These are phyloP conservation scores for Virgularia gustaviana DNA, from an alignment of 92 coral and sea anemone species.

Conservation along the genomic window DNA sequence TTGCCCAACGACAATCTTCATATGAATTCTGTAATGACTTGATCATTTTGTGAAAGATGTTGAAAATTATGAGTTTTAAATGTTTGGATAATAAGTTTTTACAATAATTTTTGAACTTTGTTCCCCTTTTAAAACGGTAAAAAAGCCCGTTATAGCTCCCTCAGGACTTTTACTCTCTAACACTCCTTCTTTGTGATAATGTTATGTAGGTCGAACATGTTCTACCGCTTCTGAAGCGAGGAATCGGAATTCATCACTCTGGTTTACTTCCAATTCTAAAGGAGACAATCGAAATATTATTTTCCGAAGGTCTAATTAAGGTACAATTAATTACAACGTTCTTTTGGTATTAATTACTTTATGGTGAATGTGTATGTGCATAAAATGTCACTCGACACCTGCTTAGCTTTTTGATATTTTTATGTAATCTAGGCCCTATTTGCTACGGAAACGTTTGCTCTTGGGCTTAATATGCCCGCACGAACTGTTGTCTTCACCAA, in stretches of 20 bases:
- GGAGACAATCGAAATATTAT: conserved; percentile 92
- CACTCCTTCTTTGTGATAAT: background rate
- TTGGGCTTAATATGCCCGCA: conserved; percentile 99
- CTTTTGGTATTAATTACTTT: background rate
- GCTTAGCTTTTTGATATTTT: background rate
- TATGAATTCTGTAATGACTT: too few relatives aligned
- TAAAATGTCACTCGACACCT: background rate
- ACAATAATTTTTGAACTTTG: background rate
- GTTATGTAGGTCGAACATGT: conserved; percentile 81
- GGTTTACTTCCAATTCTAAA: conserved; percentile 91
- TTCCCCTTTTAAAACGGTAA: background rate
- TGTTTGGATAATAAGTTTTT: background rate
- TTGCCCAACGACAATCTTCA: too few relatives aligned
- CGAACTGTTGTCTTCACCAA: conserved; percentile 97
- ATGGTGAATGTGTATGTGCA: background rate
- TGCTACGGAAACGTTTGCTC: conserved; percentile 99
- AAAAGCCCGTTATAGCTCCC: background rate
- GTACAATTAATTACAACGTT: conserved; percentile 33
- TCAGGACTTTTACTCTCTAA: background rate
- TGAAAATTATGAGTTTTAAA: background rate
- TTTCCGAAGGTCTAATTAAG: conserved; percentile 96
- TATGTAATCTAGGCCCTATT: conserved; percentile 86
- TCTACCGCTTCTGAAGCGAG: conserved; percentile 82
- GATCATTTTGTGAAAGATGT: too few relatives aligned
- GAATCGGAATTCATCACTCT: conserved; percentile 97